Conservation (phyloP, 2,113 vertebrate species). For the Delphinapterus leucas region DNA sequence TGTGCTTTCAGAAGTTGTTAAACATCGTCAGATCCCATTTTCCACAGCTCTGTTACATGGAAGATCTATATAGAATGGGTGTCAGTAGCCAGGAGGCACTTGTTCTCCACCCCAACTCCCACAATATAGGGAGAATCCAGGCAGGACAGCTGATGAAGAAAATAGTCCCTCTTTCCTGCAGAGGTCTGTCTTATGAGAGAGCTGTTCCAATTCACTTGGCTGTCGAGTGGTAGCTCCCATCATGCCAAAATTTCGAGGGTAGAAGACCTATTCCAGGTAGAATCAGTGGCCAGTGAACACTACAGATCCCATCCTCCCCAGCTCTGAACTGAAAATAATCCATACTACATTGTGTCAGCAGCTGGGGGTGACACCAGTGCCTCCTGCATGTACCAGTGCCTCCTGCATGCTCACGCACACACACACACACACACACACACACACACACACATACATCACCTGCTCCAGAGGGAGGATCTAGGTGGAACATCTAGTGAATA, state of each 20-base stretch:
- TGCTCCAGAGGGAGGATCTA: not conserved
- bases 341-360: not conserved
- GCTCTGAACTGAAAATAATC: not conserved
- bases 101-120: not conserved
- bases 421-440: not conserved
- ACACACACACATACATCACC: not conserved
- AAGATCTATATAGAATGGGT: not conserved
- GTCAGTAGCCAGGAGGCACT: not conserved
- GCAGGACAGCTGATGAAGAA: not conserved
- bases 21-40: slow-evolving; percentile 8
- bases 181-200: not conserved
- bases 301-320: not conserved
- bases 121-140: not conserved
- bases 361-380: not conserved
- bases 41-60: not conserved
- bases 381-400: not conserved
- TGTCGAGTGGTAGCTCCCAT: not conserved
- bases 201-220: not conserved
- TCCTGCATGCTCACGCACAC: not conserved
- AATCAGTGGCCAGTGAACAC: not conserved
- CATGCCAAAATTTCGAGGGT: slow-evolving; percentile 10
- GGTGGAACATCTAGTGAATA: not conserved
- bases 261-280: not conserved
- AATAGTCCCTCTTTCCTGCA: not conserved
- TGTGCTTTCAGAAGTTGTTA: not conserved